Evolutionary conservation across 2,113 vertebrate genomes (phyloP).

Genomic region (Typhlomys cinereus): DNA sequence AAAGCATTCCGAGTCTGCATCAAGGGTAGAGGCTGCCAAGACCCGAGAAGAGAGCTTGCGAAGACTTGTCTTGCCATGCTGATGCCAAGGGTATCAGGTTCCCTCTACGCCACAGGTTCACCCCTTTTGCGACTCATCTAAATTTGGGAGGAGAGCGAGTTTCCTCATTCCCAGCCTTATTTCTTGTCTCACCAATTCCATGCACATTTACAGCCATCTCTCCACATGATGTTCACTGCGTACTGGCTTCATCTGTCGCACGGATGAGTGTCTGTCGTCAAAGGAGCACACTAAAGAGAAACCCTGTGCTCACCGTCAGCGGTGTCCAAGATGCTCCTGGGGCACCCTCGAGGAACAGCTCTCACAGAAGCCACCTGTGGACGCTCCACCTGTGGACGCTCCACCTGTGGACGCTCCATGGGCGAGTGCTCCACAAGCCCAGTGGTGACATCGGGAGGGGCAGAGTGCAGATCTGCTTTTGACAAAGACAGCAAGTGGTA

Average conservation of each 20-base stretch:
- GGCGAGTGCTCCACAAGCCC: conserved; percentile 90
- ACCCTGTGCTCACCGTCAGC: conserved; percentile 90
- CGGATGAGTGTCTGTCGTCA: background rate
- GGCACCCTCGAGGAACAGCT: conserved; percentile 88
- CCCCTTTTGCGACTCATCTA: background rate
- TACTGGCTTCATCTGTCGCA: background rate
- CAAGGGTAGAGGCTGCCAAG: background rate
- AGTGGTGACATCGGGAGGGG: conserved; percentile 95
- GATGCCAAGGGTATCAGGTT: too few species aligned
- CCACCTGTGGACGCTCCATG: conserved; percentile 88
- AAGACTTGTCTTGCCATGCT: background rate
- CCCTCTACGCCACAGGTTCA: background rate
- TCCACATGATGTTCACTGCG: background rate
- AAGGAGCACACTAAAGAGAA: background rate
- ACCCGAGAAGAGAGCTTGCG: fast-evolving
- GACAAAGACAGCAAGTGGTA: conserved; percentile 70
- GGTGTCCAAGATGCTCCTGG: conserved; percentile 91
- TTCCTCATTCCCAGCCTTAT: background rate
- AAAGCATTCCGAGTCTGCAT: background rate
- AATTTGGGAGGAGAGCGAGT: background rate
- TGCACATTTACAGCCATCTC: too few species aligned
- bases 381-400: conserved; percentile 88
- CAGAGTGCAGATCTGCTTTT: conserved; percentile 91
- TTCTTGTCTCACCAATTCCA: too few species aligned
- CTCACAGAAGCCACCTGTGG: conserved; percentile 91